Base-by-base conservation (phyloP, 2,888 invertebrate species). In the Dasysyrphus tricinctus region DNA sequence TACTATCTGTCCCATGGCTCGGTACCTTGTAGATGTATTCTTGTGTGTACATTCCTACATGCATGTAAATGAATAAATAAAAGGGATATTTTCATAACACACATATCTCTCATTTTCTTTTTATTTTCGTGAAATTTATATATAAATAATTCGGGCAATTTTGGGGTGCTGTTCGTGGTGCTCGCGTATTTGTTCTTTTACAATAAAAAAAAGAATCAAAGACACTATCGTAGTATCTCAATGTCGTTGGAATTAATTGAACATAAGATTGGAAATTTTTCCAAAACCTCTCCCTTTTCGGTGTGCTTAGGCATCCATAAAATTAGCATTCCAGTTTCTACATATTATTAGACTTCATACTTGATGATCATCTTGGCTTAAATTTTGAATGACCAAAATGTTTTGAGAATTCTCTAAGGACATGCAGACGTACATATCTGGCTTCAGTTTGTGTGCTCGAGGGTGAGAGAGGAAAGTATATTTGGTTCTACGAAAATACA, bases 341-440 rank as follows among this genome's bases (percentile, higher is more conserved):
- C 73, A 73, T 78, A 72, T 78, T 69, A 51, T 69, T 56, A 47
- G 42, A 59, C 74, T 65, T 72, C 78, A 61, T 87, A 72, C 82
- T 86, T 82, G 76, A 73, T 83, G 74, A 80, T 83, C 67, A 80
- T 63, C 69, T 61, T 80, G 47, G 74, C 83, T 88, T 88, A 80
- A 88, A 88, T 88, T 84, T 87, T 88, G 67, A 84, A 88, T 88
- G 87, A 88, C 87, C 87, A 72, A 84, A 87, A 88, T 87, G 75
- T 73, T 84, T 42, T 79, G 59, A 47, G 67, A 79, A 87, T 69
- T 59, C 87, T 87, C 87, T 37, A 87, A 87, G 82, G 86, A 77
- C 78, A 85, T 81, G 67, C 34, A 77, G n/a, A 63, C 29, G 24
- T 44, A 63, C 29, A n/a, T 39, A 29, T 80, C 76, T 76, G 65